phyloP scores from a whole-genome alignment of 2,113 vertebrate genomes.

The Rhea pennata region DNA sequence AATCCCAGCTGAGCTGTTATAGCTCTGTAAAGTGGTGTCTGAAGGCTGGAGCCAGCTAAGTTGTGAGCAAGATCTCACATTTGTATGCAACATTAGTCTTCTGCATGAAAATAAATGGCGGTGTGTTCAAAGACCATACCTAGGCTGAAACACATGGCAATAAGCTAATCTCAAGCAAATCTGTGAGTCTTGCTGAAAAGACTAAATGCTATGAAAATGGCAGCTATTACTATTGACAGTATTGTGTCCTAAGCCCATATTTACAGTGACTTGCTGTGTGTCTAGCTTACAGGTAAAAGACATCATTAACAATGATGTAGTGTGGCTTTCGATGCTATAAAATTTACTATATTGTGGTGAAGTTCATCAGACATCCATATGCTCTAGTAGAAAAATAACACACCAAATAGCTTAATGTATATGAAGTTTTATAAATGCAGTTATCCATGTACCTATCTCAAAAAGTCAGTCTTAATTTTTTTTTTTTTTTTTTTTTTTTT shows the following conservation, averaged over 20 bases:
- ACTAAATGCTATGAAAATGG: neutral
- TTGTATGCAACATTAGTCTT: fast-evolving
- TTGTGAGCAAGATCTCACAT: fast-evolving
- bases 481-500: neutral
- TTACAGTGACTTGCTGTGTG: neutral
- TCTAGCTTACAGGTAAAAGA: neutral
- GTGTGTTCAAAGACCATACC: neutral
- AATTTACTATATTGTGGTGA: neutral
- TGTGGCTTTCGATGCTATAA: neutral
- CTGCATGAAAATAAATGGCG: neutral
- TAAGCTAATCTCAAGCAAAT: neutral
- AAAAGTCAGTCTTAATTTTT: neutral
- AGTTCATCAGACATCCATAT: neutral
- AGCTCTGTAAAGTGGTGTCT: no score
- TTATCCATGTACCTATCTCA: neutral
- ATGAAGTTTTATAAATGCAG: no score
- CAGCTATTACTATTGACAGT: neutral
- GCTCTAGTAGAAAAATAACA: neutral
- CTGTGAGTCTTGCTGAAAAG: neutral
- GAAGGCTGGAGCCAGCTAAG: neutral
- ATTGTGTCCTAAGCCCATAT: neutral
- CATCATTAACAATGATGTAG: neutral
- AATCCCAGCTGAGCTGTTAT: neutral
- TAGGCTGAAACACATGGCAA: neutral
- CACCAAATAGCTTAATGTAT: neutral